These are phyloP conservation scores for Nipponacmea schrenckii DNA, from an alignment of 2,888 invertebrate species.

Conservation along the genomic window DNA sequence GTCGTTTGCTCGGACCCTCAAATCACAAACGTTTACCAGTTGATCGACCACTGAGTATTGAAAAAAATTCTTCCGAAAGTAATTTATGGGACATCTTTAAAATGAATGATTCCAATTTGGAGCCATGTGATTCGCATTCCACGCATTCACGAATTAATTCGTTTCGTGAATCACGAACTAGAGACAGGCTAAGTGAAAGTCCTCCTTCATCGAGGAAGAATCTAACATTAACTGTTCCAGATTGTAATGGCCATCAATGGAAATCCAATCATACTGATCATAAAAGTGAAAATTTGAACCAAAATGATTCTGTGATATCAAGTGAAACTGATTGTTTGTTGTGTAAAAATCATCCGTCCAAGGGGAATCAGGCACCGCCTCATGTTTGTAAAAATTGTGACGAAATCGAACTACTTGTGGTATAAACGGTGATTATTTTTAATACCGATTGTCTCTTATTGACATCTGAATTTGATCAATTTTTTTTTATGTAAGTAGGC, in stretches of 20 bases:
- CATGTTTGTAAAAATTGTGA: too few species aligned
- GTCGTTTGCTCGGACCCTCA: not conserved
- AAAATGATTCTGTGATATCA: not conserved
- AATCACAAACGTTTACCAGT: not conserved
- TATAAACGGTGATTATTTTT: too few species aligned
- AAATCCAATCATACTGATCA: not conserved
- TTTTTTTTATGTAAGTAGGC: too few species aligned
- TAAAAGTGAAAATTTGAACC: not conserved
- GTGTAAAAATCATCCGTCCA: constrained; percentile 11
- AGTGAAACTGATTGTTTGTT: constrained; percentile 19
- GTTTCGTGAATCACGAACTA: not conserved
- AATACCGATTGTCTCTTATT: too few species aligned
- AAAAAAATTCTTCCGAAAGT: constrained; percentile 6
- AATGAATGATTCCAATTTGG: constrained; percentile 5
- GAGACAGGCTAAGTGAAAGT: not conserved
- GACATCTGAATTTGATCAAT: too few species aligned
- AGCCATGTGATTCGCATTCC: not conserved
- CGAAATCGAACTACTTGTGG: too few species aligned
- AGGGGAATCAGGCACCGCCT: not conserved
- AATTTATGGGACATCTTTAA: constrained; percentile 10
- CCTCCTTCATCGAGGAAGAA: not conserved
- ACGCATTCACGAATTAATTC: not conserved
- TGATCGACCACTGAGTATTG: not conserved
- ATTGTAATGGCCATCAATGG: not conserved
- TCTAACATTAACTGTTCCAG: not conserved